phyloP scores from a whole-genome alignment of 2,797 vertebrate genomes.

The Xenentodon cancila region DNA sequence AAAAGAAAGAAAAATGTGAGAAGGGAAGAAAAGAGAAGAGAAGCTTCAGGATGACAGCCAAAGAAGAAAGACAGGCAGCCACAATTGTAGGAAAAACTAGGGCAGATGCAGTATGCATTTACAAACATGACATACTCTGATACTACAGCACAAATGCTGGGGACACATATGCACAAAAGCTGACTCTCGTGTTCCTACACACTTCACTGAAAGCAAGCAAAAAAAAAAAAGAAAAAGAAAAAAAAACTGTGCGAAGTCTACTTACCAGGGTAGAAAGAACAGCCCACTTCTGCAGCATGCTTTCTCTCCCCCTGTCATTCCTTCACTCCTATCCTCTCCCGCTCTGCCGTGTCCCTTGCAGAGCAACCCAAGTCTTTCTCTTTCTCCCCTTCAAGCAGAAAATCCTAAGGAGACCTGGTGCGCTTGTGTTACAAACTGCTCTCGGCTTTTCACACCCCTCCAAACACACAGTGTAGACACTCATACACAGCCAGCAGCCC shows the following conservation, averaged over 20 bases:
- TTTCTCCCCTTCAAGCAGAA: constrained; percentile 51
- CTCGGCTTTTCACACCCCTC: constrained; percentile 37
- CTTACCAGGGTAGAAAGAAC: constrained; percentile 72
- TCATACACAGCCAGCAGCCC: constrained; percentile 29
- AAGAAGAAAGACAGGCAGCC: constrained; percentile 37
- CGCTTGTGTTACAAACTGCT: constrained; percentile 63
- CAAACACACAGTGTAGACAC: constrained; percentile 12
- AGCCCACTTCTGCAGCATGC: constrained; percentile 69
- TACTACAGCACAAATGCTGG: constrained; percentile 47
- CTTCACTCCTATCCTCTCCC: constrained; percentile 50
- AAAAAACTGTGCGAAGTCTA: constrained; percentile 64
- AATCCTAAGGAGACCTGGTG: constrained; percentile 61
- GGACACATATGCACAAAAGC: constrained; percentile 22
- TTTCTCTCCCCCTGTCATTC: constrained; percentile 54
- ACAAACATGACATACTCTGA: constrained; percentile 54
- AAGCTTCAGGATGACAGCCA: constrained; percentile 9
- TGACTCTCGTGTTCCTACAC: constrained; percentile 27
- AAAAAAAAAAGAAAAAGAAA: constrained; percentile 49
- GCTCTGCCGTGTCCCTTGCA: constrained; percentile 50
- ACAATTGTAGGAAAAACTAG: constrained; percentile 60
- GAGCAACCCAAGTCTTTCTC: constrained; percentile 55
- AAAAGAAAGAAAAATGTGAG: not conserved
- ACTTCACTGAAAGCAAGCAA: constrained; percentile 48
- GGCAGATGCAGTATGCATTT: constrained; percentile 61
- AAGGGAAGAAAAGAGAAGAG: constrained; percentile 4